Conservation (phyloP, 2,888 invertebrate species). For the Platycnemis pennipes region DNA sequence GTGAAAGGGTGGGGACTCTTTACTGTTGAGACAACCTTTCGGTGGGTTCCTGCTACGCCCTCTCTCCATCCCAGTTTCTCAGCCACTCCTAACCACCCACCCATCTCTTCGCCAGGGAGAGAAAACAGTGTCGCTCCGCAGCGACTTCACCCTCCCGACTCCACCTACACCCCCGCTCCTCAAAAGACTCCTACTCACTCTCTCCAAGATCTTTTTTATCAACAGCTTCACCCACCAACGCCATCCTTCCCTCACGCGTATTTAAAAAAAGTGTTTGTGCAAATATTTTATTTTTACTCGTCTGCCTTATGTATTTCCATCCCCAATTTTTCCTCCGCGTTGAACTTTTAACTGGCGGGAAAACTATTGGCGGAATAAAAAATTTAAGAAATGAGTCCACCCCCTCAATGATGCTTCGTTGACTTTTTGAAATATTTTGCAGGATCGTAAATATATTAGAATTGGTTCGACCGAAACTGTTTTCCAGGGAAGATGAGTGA, state of each 20-base stretch:
- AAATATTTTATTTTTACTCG: not conserved
- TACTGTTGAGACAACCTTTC: not conserved
- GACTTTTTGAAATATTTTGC: not conserved
- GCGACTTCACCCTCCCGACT: not conserved
- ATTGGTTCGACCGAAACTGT: not conserved
- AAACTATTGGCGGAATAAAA: not conserved
- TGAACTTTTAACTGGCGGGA: not conserved
- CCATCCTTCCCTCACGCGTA: not conserved
- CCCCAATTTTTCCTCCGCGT: not conserved
- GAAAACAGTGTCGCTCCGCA: not conserved
- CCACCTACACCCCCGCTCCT: not conserved
- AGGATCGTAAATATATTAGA: not conserved
- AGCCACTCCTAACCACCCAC: not conserved
- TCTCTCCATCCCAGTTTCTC: not conserved
- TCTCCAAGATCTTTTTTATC: not conserved
- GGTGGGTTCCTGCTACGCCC: not conserved
- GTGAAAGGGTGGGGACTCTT: not conserved
- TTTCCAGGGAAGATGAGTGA: not conserved
- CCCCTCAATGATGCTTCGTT: not conserved
- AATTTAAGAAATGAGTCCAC: not conserved
- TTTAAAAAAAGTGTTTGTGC: not conserved
- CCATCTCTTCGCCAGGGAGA: not conserved
- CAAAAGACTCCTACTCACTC: not conserved
- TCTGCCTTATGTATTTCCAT: not conserved
- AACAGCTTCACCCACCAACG: not conserved